A percentile compares a stretch with the other conserved stretches of the same genome.
Conservation (phyloP, 2,888 invertebrate species). For the Amiota communis region DNA sequence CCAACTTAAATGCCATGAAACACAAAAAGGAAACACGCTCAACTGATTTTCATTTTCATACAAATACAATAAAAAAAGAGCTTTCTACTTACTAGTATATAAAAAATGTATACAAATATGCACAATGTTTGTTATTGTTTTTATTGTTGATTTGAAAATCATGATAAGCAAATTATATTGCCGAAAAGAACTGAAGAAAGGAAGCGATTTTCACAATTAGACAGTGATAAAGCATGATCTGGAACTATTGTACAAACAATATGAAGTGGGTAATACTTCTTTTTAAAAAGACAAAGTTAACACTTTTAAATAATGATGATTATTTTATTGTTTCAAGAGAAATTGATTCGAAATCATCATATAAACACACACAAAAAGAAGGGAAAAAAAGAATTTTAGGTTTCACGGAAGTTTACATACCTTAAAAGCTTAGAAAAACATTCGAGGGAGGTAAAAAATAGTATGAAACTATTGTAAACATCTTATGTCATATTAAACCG, state of each 20-base stretch:
- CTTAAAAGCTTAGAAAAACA: too few relatives aligned
- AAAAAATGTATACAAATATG: constrained; percentile 22
- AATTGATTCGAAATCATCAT: constrained; percentile 49
- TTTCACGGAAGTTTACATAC: too few relatives aligned
- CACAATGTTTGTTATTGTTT: constrained; percentile 38
- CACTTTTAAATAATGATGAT: too few relatives aligned
- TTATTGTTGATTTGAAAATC: constrained; percentile 56
- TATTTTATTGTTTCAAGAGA: too few relatives aligned
- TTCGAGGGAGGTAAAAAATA: too few relatives aligned
- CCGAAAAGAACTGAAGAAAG: constrained; percentile 61
- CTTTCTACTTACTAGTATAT: not conserved
- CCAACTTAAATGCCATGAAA: constrained; percentile 34
- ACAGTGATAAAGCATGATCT: constrained; percentile 64
- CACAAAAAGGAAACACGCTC: constrained; percentile 64
- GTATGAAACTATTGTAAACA: too few relatives aligned
- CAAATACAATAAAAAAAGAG: constrained; percentile 20
- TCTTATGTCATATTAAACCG: too few relatives aligned
- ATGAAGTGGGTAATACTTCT: too few relatives aligned
- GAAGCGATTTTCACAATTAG: constrained; percentile 64
- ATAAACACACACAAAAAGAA: constrained; percentile 28
- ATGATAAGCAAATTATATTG: constrained; percentile 64
- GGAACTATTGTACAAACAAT: too few relatives aligned
- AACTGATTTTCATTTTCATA: constrained; percentile 65
- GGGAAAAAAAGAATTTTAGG: too few relatives aligned
- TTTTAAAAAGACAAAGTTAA: too few relatives aligned